A percentile compares a stretch with the other conserved stretches of the same genome.
phyloP scores from a whole-genome alignment of 35 echinoderm and acorn worm species.

The Holothuria glaberrima region DNA sequence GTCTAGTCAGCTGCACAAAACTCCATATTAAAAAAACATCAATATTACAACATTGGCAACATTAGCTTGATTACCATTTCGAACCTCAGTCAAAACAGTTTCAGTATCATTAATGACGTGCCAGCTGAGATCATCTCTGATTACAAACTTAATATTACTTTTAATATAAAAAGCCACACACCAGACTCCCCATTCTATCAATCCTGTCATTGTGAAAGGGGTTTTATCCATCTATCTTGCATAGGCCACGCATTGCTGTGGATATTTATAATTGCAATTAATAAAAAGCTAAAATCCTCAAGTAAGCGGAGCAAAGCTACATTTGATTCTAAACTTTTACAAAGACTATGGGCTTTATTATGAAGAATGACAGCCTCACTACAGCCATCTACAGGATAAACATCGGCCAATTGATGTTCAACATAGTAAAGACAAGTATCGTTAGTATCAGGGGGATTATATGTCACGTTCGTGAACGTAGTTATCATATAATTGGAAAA shows the following conservation, averaged over 20 bases:
- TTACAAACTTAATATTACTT: neutral
- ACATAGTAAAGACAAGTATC: neutral
- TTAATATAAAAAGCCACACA: conserved; percentile 7
- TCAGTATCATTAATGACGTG: too few relatives aligned
- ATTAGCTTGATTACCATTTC: conserved; percentile 7
- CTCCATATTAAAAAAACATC: neutral
- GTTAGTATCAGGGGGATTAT: neutral
- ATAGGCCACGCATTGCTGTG: neutral
- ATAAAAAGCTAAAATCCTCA: conserved; percentile 8
- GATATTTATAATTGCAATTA: neutral
- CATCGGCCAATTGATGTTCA: conserved; percentile 6
- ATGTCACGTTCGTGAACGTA: neutral
- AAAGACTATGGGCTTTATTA: neutral
- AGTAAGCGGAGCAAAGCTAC: neutral
- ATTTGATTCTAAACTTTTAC: neutral
- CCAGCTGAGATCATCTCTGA: conserved; percentile 11
- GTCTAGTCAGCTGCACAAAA: conserved; percentile 3
- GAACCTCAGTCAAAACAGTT: conserved; percentile 22
- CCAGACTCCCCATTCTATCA: conserved; percentile 4
- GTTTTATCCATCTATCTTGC: neutral
- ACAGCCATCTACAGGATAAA: neutral
- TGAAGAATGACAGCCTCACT: neutral
- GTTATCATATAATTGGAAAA: neutral
- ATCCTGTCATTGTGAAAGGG: neutral
- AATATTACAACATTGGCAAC: neutral